phyloP scores from a whole-genome alignment of 2,888 invertebrate genomes.

The Sinopyrophorus schimmeli region DNA sequence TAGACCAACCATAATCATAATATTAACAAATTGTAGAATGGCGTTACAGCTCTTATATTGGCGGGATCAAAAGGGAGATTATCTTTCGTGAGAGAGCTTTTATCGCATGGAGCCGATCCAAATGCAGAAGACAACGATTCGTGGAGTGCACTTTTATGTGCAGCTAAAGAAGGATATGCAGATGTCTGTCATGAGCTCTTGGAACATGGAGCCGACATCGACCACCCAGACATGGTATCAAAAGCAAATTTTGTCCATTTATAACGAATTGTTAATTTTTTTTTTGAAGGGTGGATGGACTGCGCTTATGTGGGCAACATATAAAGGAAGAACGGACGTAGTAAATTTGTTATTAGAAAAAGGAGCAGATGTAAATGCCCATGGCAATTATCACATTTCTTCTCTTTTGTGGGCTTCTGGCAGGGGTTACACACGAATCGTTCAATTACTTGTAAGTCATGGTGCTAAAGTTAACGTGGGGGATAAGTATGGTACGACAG shows the following conservation, averaged over 20 bases:
- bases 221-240: slow-evolving; percentile 63
- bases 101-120: slow-evolving; percentile 90
- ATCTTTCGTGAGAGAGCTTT: slow-evolving; percentile 80
- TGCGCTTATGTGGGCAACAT: slow-evolving; percentile 96
- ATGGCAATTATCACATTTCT: slow-evolving; percentile 93
- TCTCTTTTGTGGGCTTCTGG: slow-evolving; percentile 96
- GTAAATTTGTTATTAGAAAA: slow-evolving; percentile 78
- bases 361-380: slow-evolving; percentile 92
- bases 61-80: slow-evolving; percentile 85
- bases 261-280: background rate
- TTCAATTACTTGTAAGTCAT: slow-evolving; percentile 76
- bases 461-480: slow-evolving; percentile 95
- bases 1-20: slow-evolving; percentile 2
- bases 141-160: slow-evolving; percentile 90
- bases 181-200: slow-evolving; percentile 80
- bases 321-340: slow-evolving; percentile 78
- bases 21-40: slow-evolving; percentile 67
- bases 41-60: slow-evolving; percentile 90
- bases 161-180: slow-evolving; percentile 85
- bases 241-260: background rate
- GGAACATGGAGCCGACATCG: slow-evolving; percentile 82
- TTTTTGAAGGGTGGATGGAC: slow-evolving; percentile 89
- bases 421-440: slow-evolving; percentile 85
- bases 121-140: slow-evolving; percentile 90
- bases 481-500: slow-evolving; percentile 96